A percentile compares a stretch with the other conserved stretches of the same genome.
These are phyloP conservation scores for Drosophila guanche DNA, from an alignment of 1,140 invertebrate species.

Conservation along the genomic window DNA sequence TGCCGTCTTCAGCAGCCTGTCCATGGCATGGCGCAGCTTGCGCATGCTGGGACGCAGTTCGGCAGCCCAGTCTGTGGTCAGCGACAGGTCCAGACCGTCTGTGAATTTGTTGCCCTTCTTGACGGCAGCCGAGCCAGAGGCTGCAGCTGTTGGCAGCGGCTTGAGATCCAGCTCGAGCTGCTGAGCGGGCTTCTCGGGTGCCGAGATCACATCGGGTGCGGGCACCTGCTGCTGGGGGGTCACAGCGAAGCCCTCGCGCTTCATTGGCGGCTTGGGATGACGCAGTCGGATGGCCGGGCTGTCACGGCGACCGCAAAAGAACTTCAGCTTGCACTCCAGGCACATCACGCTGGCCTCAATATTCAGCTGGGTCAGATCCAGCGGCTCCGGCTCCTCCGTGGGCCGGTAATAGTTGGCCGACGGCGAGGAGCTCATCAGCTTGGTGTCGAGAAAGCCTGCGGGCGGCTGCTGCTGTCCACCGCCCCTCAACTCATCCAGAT, in stretches of 20 bases:
- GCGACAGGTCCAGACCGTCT: slow-evolving; percentile 87
- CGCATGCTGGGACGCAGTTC: slow-evolving; percentile 92
- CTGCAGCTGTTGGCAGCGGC: slow-evolving; percentile 52
- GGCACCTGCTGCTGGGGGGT: slow-evolving; percentile 47
- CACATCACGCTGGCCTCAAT: slow-evolving; percentile 95
- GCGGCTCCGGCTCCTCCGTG: slow-evolving; percentile 93
- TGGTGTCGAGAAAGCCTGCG: slow-evolving; percentile 87
- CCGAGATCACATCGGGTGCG: slow-evolving; percentile 61
- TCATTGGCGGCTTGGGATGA: slow-evolving; percentile 83
- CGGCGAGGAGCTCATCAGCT: slow-evolving; percentile 89
- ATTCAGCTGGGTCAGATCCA: slow-evolving; percentile 94
- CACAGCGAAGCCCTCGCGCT: slow-evolving; percentile 73
- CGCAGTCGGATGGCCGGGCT: slow-evolving; percentile 88
- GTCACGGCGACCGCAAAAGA: slow-evolving; percentile 89
- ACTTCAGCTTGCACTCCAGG: slow-evolving; percentile 91
- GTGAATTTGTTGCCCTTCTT: slow-evolving; percentile 89
- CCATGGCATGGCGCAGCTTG: slow-evolving; percentile 92
- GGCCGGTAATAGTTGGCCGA: slow-evolving; percentile 92
- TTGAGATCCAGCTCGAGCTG: slow-evolving; percentile 81
- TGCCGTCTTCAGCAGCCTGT: slow-evolving; percentile 91
- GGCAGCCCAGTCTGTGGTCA: slow-evolving; percentile 88
- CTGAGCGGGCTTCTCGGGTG: slow-evolving; percentile 22
- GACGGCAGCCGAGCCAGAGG: slow-evolving; percentile 24
- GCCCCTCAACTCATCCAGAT: slow-evolving; percentile 58
- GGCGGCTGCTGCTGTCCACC: slow-evolving; percentile 32